Percentiles rank a stretch among this genome's conserved stretches.
Evolutionary conservation across 2,113 vertebrate genomes (phyloP).

Genomic region (Picathartes gymnocephalus): DNA sequence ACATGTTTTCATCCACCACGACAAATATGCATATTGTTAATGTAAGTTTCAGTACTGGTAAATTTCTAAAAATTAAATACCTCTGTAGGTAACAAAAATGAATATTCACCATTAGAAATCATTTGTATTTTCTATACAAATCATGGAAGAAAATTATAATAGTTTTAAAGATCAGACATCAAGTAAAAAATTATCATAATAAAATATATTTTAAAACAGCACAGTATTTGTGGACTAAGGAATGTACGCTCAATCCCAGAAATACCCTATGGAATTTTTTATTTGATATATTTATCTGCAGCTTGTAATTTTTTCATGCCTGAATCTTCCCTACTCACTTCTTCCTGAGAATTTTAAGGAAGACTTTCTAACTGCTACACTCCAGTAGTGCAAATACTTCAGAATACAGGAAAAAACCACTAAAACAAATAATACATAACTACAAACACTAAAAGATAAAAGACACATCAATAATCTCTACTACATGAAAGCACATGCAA

Average conservation of each 20-base stretch:
- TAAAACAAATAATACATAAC: not conserved
- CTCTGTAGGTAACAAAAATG: not conserved
- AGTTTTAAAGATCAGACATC: not conserved
- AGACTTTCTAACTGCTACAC: not conserved
- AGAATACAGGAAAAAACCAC: not conserved
- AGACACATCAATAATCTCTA: not conserved
- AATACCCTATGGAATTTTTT: not conserved
- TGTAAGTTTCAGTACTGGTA: not conserved
- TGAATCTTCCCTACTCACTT: not conserved
- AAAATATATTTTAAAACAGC: not conserved
- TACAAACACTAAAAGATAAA: not conserved
- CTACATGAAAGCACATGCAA: not conserved
- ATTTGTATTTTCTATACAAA: not conserved
- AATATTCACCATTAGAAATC: not conserved
- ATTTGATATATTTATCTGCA: not conserved
- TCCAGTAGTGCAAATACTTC: not conserved
- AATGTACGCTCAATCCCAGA: not conserved
- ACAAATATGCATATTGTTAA: not conserved
- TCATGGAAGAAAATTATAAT: not conserved
- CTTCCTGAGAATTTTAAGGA: not conserved
- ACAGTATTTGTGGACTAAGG: not conserved
- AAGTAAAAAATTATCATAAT: not conserved
- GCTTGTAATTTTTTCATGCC: not conserved
- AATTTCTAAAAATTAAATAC: not conserved
- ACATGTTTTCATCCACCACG: fast-evolving